Percentiles rank a stretch among this genome's conserved stretches.
phyloP scores from a whole-genome alignment of 2,113 vertebrate genomes.

The Philantomba maxwellii region DNA sequence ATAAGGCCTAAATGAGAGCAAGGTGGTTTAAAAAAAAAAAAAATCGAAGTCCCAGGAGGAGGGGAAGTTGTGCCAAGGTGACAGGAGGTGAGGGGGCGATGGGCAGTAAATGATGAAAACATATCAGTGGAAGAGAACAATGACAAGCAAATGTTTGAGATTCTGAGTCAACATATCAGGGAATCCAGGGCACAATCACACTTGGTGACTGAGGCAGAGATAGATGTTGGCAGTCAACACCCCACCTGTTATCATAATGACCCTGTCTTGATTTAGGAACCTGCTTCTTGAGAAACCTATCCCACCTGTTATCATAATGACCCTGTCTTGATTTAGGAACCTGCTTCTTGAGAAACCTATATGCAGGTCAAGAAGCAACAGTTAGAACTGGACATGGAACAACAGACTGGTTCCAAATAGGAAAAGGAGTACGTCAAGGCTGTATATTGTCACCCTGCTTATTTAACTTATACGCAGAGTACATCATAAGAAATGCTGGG shows the following conservation, averaged over 20 bases:
- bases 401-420: no score
- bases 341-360: no score
- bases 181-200: neutral
- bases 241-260: neutral
- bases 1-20: constrained; percentile 58
- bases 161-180: no score
- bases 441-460: no score
- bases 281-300: no score
- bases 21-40: neutral
- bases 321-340: no score
- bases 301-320: no score
- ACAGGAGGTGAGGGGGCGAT: accelerated
- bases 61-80: neutral
- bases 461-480: no score
- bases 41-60: constrained; percentile 21
- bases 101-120: neutral
- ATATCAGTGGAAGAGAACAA: neutral
- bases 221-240: neutral
- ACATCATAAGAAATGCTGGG: no score
- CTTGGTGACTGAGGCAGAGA: neutral
- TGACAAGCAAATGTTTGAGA: neutral
- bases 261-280: neutral
- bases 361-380: no score
- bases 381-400: no score
- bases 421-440: no score